Evolutionary conservation across 1,140 invertebrate species (phyloP).

Genomic region (Asbolus verrucosus): DNA sequence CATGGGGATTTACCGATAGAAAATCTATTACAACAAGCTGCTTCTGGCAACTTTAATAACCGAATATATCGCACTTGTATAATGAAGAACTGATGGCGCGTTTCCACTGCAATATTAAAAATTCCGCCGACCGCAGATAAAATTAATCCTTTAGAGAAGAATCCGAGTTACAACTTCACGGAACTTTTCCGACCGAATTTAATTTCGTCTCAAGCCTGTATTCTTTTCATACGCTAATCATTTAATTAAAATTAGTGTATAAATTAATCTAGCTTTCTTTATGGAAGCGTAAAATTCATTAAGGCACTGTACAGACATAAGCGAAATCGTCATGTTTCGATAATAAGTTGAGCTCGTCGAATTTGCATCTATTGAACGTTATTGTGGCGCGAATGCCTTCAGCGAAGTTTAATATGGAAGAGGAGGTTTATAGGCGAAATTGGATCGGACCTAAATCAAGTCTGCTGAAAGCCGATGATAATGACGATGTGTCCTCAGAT

Average conservation of each 20-base stretch:
- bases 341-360: conserved; percentile 13
- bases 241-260: conserved; percentile 55
- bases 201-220: conserved; percentile 49
- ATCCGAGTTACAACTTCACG: conserved; percentile 32
- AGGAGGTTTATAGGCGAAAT: conserved; percentile 20
- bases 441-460: conserved; percentile 35
- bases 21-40: conserved; percentile 23
- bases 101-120: conserved; percentile 43
- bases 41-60: not conserved
- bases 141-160: conserved; percentile 41
- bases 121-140: conserved; percentile 44
- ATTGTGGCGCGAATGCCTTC: conserved; percentile 26
- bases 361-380: conserved; percentile 35
- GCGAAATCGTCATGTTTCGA: conserved; percentile 9
- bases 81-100: not conserved
- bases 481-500: conserved; percentile 32
- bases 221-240: conserved; percentile 55
- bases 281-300: conserved; percentile 32
- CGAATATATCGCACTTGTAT: conserved; percentile 22
- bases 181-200: conserved; percentile 52
- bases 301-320: not conserved
- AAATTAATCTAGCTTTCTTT: conserved; percentile 43
- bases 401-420: conserved; percentile 34
- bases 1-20: conserved; percentile 9
- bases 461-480: conserved; percentile 20